A percentile compares a stretch with the other conserved stretches of the same genome.
phyloP scores from a whole-genome alignment of 2,797 vertebrate genomes.

The Lepilemur septentrionalis region DNA sequence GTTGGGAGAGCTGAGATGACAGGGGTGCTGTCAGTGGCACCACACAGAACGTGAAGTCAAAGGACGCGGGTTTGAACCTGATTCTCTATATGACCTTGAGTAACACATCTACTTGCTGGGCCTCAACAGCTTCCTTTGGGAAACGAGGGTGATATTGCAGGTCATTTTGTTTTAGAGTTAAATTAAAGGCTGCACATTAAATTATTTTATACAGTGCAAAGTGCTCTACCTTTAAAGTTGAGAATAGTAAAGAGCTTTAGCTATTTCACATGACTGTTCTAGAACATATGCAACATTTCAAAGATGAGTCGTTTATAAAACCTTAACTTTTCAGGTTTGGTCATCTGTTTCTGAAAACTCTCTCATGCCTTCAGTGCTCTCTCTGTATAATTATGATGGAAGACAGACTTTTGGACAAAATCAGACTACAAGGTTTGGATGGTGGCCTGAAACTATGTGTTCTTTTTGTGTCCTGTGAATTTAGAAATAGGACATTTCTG shows the following conservation, averaged over 20 bases:
- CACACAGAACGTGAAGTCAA: neutral
- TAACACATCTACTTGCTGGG: neutral
- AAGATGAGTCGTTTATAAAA: constrained; percentile 1
- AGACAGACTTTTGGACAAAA: constrained; percentile 56
- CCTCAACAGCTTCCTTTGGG: neutral
- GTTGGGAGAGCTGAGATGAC: neutral
- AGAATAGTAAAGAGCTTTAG: neutral
- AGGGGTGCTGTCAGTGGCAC: too few relatives aligned
- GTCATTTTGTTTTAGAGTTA: neutral
- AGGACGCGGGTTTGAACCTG: neutral
- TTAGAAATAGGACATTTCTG: constrained; percentile 59
- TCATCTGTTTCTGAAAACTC: constrained; percentile 44
- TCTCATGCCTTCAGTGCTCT: neutral
- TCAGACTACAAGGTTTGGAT: constrained; percentile 23
- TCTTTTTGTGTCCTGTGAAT: constrained; percentile 45
- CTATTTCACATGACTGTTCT: neutral
- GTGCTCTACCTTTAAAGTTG: neutral
- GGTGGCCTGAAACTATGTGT: constrained; percentile 43
- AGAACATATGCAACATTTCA: neutral
- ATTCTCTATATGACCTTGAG: neutral
- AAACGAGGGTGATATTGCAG: neutral
- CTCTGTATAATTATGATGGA: constrained; percentile 20
- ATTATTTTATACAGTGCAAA: neutral
- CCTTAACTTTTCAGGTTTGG: neutral
- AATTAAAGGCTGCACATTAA: neutral